Conservation (phyloP, 2,888 invertebrate species). For the Drosophila imparisetae region DNA sequence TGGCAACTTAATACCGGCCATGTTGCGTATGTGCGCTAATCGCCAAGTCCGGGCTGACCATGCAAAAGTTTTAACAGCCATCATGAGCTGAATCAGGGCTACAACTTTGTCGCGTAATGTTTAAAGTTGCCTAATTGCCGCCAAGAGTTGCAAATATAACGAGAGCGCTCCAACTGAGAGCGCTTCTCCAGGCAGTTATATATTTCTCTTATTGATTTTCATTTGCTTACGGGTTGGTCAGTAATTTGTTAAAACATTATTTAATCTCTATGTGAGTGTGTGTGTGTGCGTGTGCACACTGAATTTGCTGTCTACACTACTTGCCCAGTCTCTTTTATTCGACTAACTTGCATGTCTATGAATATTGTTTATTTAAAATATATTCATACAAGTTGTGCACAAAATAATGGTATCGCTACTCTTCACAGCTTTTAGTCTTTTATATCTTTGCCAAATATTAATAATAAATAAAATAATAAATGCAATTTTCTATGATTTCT, state of each 20-base stretch:
- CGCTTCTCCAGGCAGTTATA: not conserved
- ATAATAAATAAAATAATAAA: not conserved
- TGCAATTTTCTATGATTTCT: not conserved
- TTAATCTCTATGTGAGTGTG: not conserved
- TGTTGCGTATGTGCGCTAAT: constrained; percentile 50
- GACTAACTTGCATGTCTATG: too few relatives aligned
- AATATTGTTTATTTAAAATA: not conserved
- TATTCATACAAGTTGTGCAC: not conserved
- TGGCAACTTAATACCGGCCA: constrained; percentile 6
- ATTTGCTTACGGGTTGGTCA: not conserved
- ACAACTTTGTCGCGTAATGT: constrained; percentile 17
- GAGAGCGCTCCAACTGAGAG: too few relatives aligned
- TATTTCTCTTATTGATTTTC: constrained; percentile 3
- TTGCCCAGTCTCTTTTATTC: not conserved
- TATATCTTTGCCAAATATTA: not conserved
- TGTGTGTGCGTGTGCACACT: not conserved
- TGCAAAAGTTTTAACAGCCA: constrained; percentile 45
- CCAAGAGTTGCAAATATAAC: constrained; percentile 12
- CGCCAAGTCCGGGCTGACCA: constrained; percentile 12
- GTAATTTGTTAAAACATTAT: not conserved
- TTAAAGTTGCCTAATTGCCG: constrained; percentile 35
- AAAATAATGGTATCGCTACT: not conserved
- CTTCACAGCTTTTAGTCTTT: not conserved
- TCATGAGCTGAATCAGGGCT: constrained; percentile 15
- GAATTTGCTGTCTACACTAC: not conserved